These are phyloP conservation scores for Megastigmus dorsalis DNA, from an alignment of 2,888 invertebrate genomes.

Conservation along the genomic window DNA sequence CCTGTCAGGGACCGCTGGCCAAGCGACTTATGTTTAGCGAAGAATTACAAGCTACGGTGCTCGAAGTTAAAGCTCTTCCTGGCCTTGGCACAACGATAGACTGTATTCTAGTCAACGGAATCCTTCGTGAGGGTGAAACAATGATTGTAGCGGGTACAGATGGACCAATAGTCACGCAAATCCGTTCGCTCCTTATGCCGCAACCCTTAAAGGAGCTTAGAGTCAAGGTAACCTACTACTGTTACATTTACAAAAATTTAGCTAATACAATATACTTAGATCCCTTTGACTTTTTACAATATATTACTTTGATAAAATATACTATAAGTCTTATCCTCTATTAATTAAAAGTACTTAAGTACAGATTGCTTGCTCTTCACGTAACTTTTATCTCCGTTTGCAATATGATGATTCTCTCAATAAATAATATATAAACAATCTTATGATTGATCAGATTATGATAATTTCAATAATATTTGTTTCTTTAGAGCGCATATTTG, in stretches of 20 bases:
- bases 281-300: neutral
- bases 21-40: slow-evolving; percentile 94
- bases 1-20: slow-evolving; percentile 91
- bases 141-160: slow-evolving; percentile 97
- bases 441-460: neutral
- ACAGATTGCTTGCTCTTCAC: no score
- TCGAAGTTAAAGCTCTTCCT: slow-evolving; percentile 95
- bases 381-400: no score
- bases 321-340: neutral
- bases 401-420: no score
- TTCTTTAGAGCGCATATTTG: slow-evolving; percentile 88
- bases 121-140: slow-evolving; percentile 93
- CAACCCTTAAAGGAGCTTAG: slow-evolving; percentile 97
- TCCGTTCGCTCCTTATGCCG: slow-evolving; percentile 97
- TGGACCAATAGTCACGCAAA: slow-evolving; percentile 98
- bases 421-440: neutral
- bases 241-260: no score
- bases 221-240: slow-evolving; percentile 93
- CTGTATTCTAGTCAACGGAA: slow-evolving; percentile 97
- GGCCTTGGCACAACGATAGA: slow-evolving; percentile 99
- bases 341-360: no score
- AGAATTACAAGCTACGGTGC: slow-evolving; percentile 90
- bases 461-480: slow-evolving; percentile 40
- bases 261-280: no score
- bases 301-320: neutral